Percentiles rank a stretch among this genome's conserved stretches.
phyloP scores from a whole-genome alignment of 92 coral and sea anemone genomes.

The Desmophyllum pertusum region DNA sequence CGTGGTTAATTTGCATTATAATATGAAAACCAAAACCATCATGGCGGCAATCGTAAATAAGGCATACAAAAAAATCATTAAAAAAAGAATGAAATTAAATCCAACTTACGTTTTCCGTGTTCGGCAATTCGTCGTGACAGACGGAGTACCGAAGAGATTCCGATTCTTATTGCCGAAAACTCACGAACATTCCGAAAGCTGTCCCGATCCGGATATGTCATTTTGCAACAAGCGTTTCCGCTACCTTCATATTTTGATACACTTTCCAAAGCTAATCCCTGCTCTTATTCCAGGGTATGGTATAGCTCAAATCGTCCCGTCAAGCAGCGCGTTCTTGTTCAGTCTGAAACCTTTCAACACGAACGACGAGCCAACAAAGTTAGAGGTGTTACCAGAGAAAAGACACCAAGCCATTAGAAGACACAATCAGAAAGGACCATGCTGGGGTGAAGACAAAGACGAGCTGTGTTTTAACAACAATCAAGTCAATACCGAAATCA shows the following conservation, averaged over 20 bases:
- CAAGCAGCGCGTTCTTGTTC: constrained; percentile 32
- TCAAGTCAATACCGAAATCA: neutral
- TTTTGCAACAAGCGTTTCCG: neutral
- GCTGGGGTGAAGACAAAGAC: constrained; percentile 8
- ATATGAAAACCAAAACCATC: no score
- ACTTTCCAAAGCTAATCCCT: neutral
- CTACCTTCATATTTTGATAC: neutral
- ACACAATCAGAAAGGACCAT: neutral
- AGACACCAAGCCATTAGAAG: neutral
- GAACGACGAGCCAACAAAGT: neutral
- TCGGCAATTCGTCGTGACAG: no score
- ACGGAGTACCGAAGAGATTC: no score
- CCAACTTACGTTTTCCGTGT: no score
- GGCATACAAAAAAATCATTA: no score
- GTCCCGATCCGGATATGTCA: no score
- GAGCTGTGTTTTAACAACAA: constrained; percentile 5
- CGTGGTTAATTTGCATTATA: no score
- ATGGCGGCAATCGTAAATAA: no score
- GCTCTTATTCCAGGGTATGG: neutral
- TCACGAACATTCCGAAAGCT: no score
- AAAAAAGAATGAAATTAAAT: no score
- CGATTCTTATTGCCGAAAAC: no score
- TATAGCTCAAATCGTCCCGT: constrained; percentile 1
- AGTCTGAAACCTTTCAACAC: constrained; percentile 1
- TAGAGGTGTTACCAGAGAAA: neutral